A percentile compares a stretch with the other conserved stretches of the same genome.
These are phyloP conservation scores for Triplophysa tibetana DNA, from an alignment of 2,113 vertebrate genomes.

Conservation along the genomic window DNA sequence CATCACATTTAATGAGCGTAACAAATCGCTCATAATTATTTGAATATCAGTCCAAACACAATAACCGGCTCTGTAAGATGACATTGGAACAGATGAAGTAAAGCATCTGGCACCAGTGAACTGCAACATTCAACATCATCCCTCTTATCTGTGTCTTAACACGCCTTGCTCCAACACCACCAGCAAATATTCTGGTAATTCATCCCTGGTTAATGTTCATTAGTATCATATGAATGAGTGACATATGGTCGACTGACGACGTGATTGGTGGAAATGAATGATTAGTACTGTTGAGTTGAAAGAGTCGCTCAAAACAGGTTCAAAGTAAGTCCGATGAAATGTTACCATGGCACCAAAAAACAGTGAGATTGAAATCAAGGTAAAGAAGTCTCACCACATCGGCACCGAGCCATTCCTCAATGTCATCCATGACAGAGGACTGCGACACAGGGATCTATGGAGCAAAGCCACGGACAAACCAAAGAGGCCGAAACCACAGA, in stretches of 20 bases:
- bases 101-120: slow-evolving; percentile 23
- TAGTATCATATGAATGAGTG: slow-evolving; percentile 25
- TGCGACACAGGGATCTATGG: slow-evolving; percentile 96
- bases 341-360: slow-evolving; percentile 37
- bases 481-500: slow-evolving; percentile 77
- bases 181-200: slow-evolving; percentile 1
- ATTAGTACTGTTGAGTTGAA: slow-evolving; percentile 26
- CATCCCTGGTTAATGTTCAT: slow-evolving; percentile 27
- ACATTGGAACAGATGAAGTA: slow-evolving; percentile 36
- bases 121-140: slow-evolving; percentile 30
- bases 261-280: slow-evolving; percentile 18
- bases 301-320: slow-evolving; percentile 43
- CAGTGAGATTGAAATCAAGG: slow-evolving; percentile 67
- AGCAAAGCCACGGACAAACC: slow-evolving; percentile 83
- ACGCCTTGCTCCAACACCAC: slow-evolving; percentile 16
- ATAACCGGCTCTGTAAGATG: slow-evolving; percentile 1
- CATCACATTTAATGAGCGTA: not conserved
- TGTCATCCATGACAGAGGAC: slow-evolving; percentile 99
- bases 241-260: slow-evolving; percentile 17
- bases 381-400: slow-evolving; percentile 92
- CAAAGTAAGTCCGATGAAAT: slow-evolving; percentile 45
- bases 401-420: slow-evolving; percentile 97
- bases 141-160: slow-evolving; percentile 12
- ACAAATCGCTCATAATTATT: not conserved
- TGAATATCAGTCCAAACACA: slow-evolving; percentile 31